Base-by-base conservation (phyloP, 2,888 invertebrate species). In the Strigamia crassipes region DNA sequence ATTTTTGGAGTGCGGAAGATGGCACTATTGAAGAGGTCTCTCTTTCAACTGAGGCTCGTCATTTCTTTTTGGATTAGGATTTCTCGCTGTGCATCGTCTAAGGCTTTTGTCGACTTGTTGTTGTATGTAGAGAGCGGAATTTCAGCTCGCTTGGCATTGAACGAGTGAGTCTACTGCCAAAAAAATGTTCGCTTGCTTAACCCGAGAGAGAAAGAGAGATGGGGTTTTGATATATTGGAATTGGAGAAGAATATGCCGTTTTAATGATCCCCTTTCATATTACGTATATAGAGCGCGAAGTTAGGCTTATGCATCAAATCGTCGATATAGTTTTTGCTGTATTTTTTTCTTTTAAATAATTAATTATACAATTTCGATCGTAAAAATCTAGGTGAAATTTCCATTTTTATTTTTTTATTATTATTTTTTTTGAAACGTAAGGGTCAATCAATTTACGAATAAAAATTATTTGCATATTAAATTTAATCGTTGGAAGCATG, bases 101-200 rank as follows among this genome's bases (percentile, higher is more conserved):
- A 73, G 73, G 73, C 73, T 27, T 73, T 73, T 73, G 73, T 73
- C 73, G 31, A 73, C 27, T 73, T 73, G 73, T 73, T 73, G 73
- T 73, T 73, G 73, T 73, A 73, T 23, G 27, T 73, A 27, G 73
- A 73, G 73, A 73, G 31, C 73, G 73, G 73, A 73, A 73, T 73
- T 73, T 73, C 73, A 31, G 73, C 73, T 73, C 27, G 73, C 73
- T 73, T 73, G 31, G 10, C 73, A 73, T n/a, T 12, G 12, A 73
- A 31, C 73, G 73, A 73, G 73, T 21, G 73, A 27, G 15, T 31
- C 23, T 10, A 12, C 23, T 73, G 73, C 73, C 73, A 73, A 73
- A 31, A 27, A 27, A 73, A 15, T 31, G 31, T 31, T 73, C 73
- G 2, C 31, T 73, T 13, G 73, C 73, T 31, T 73, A n/a, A 56